phyloP scores from a whole-genome alignment of 2,888 invertebrate species.

The Xanthia icteritia region DNA sequence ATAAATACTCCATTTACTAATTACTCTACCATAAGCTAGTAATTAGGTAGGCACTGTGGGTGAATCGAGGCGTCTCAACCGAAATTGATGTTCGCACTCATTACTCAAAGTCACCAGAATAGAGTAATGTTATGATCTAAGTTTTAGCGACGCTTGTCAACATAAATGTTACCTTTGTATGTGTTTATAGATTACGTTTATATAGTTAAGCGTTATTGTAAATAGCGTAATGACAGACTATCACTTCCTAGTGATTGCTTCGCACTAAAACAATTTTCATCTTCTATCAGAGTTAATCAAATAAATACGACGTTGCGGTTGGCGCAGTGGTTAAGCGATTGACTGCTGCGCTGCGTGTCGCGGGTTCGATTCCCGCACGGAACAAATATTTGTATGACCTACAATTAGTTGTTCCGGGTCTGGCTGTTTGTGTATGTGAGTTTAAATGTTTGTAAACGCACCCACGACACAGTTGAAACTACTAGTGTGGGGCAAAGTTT shows the following conservation, averaged over 20 bases:
- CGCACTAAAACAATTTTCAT: background rate
- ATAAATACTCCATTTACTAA: conserved; percentile 29
- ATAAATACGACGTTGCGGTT: too few species aligned
- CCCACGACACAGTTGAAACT: too few species aligned
- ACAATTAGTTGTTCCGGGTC: too few species aligned
- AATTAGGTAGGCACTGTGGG: conserved; percentile 57
- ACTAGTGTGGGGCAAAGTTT: too few species aligned
- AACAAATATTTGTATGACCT: too few species aligned
- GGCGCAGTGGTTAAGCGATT: too few species aligned
- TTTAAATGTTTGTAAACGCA: too few species aligned
- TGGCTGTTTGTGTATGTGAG: too few species aligned
- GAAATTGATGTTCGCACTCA: conserved; percentile 63
- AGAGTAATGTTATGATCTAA: conserved; percentile 53
- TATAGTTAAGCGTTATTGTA: background rate
- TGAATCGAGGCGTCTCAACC: conserved; percentile 58
- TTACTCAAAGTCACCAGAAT: conserved; percentile 63
- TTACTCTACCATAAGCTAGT: conserved; percentile 13
- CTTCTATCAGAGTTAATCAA: background rate
- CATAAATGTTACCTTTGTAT: conserved; percentile 5
- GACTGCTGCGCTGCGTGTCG: too few species aligned
- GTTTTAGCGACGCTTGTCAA: conserved; percentile 36
- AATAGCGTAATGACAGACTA: background rate
- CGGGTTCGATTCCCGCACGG: too few species aligned
- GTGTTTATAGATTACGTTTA: background rate
- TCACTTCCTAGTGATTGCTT: background rate